Evolutionary conservation across 2,888 invertebrate genomes (phyloP), one percentile per base, ranked within the genome.

Genomic region (Neoascia interrupta): DNA sequence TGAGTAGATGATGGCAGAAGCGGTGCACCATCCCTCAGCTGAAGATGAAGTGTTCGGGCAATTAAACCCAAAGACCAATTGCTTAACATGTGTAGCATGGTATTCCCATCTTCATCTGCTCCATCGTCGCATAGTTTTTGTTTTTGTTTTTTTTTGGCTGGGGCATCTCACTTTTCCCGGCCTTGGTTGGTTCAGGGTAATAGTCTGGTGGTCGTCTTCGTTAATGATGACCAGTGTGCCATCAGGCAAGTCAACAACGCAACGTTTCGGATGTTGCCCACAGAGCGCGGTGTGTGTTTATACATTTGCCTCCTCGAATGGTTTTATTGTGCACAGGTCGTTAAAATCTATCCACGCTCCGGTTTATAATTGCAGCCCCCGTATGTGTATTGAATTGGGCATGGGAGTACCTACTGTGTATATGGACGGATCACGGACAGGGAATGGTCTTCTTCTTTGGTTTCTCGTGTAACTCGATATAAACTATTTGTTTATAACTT

Each of bases 171-270:
- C 39, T 26, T 54, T 6, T 37, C 18, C 28, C 43, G 37, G 58
- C 43, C 53, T 36, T 47, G 43, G 49, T 58, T 58, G 39, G 58
- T 74, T 49, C 39, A 54, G 16, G 36, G 54, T 56, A 61, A 61
- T n/a, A n/a, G 56, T 81, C 75, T 81, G 63, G 54, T 73, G 73
- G 69, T 66, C 60, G 70, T 36, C 69, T n/a, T n/a, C n/a, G 64
- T 69, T 75, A 76, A 82, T 82, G 81, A 81, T 79, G 82, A 82
- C 81, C 82, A 81, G 72, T n/a, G n/a, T 80, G 81, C 74, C 72
- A 83, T n/a, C n/a, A 80, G 79, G 61, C 31, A 8, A 31, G 8
- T 3, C 10, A 3, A 31, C 26, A 26, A 5, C 26, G 3, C 63
- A 69, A 54, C 81, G 64, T 58, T 64, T 73, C 64, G 64, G 39